Base-by-base conservation (phyloP, 2,113 vertebrate genomes). In the Oncorhynchus masou region DNA sequence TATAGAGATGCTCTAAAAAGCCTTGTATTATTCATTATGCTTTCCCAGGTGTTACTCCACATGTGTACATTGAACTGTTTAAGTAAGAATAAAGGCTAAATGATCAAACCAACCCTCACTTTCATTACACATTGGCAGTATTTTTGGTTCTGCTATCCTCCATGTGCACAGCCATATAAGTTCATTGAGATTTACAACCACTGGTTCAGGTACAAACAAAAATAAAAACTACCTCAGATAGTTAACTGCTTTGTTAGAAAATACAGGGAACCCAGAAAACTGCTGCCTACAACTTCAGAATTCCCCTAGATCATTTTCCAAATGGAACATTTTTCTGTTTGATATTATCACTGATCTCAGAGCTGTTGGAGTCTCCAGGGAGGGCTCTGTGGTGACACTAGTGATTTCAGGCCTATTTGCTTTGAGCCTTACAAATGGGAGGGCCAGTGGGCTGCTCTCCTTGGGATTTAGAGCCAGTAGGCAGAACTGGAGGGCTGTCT, bases 271-370 rank as follows among this genome's bases (percentile, higher is more conserved):
- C 24, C 5, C 16, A 29, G 27, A 67, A 4, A 67, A 29, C 25
- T 15, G 39, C 39, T 45, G 39, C n/a, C 25, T 67, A 15, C 15
- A 20, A 29, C 65, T 57, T 15, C 65, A 67, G 1, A 67, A 2
- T 31, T 67, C 65, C 27, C 27, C 8, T 27, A 67, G 27, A 12
- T 29, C 27, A 19, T 31, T 29, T 29, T 67, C 65, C 65, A 67
- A 67, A 67, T 24, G 27, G 25, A 12, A 16, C 27, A 67, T 19
- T 67, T 67, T 25, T 67, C 27, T 29, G 65, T 15, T 31, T 27
- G 65, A 27, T 67, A 29, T 67, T 67, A 67, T 31, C 65, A 25
- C 65, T 67, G 65, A 67, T 67, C 65, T 67, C 65, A 67, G 27
- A 67, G 27, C 65, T 29, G n/a, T 15, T 29, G 16, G 22, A 67